Evolutionary conservation across 1,140 invertebrate genomes (phyloP), one percentile per base, ranked within the genome.

Genomic region (Rhagoletis zephyria): DNA sequence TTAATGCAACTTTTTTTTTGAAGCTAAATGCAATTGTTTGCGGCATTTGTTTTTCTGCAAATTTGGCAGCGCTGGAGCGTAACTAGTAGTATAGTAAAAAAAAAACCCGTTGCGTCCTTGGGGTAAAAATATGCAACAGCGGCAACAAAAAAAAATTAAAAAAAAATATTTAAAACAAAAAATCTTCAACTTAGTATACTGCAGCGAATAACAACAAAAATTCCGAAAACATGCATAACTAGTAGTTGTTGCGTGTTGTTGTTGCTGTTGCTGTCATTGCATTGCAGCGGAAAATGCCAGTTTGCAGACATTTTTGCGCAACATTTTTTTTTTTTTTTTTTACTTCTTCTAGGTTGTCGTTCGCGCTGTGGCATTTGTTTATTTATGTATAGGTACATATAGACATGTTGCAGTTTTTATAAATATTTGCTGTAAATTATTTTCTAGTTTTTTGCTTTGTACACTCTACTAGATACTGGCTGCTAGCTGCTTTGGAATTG

Each of bases 71-170:
- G 48, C 56, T 77, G 74, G 42, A 48, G 74, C 74, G 12, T 81
- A 30, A 30, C 30, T 30, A n/a, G 42, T 56, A 56, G 30, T 30
- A 30, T 7, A 56, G 9, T 9, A 56, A 56, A 56, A 81, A 81
- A 81, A 81, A 81, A 12, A 81, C 30, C 30, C 7, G 16, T 16
- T 30, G 16, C 74, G 74, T 81, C 74, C 74, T 81, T 81, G 74
- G 42, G 74, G 74, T 51, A 81, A 81, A 81, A 77, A 59, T 81
- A 56, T 81, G 74, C 74, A 81, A 19, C 48, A 81, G 16, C 6
- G n/a, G 5, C 16, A 81, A 81, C n/a, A n/a, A 16, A n/a, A 63
- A 63, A 14, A n/a, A 63, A 1, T 56, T 56, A 56, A 70, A 70
- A 9, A 81, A 7, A 19, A 81, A 67, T 1, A 67, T 6, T 67